Evolutionary conservation across 2,113 vertebrate genomes (phyloP).

Genomic region (Salminus brasiliensis): DNA sequence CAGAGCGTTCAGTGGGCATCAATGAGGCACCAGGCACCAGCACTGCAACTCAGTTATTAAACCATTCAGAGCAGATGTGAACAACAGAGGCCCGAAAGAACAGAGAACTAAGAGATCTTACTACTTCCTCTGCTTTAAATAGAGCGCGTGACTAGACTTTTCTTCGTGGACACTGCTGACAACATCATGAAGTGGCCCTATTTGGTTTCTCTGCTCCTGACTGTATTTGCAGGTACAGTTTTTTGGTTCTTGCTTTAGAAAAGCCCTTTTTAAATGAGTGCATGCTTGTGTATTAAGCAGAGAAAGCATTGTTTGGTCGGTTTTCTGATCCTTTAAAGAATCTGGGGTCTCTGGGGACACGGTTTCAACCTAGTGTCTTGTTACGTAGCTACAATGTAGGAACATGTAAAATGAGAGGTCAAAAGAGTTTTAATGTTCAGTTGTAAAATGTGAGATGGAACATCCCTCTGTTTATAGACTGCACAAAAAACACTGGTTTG

Average conservation of each 20-base stretch:
- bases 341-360: too few relatives aligned
- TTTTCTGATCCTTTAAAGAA: too few relatives aligned
- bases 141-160: neutral
- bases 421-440: neutral
- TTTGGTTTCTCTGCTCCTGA: conserved; percentile 7
- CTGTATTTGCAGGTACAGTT: conserved; percentile 24
- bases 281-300: too few relatives aligned
- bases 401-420: neutral
- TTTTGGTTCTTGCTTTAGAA: neutral
- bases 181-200: conserved; percentile 25
- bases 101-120: too few relatives aligned
- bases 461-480: conserved; percentile 13
- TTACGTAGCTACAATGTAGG: too few relatives aligned
- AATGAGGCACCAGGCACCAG: neutral
- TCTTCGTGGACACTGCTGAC: neutral
- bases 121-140: neutral
- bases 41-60: neutral
- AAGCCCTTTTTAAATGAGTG: too few relatives aligned
- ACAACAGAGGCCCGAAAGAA: neutral
- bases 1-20: neutral
- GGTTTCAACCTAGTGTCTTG: too few relatives aligned
- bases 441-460: neutral
- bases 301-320: too few relatives aligned
- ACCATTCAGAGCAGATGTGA: neutral
- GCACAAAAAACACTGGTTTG: conserved; percentile 15